phyloP scores from a whole-genome alignment of 2,888 invertebrate species.

The Polydrusus pterygomalis region DNA sequence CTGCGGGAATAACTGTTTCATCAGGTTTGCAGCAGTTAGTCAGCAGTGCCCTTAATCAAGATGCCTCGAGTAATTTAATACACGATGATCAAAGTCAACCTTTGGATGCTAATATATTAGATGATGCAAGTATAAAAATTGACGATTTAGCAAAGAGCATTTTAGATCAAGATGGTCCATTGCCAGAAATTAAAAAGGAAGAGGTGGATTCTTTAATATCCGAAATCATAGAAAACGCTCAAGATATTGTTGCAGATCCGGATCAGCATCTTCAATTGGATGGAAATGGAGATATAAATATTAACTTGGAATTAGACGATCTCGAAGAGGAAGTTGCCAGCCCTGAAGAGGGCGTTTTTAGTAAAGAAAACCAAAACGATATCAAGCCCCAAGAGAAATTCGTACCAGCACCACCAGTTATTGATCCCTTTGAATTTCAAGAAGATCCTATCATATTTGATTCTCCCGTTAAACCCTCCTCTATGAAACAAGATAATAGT shows the following conservation, averaged over 20 bases:
- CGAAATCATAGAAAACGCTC: constrained; percentile 74
- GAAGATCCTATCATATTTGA: constrained; percentile 68
- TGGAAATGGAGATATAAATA: constrained; percentile 70
- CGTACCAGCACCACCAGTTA: constrained; percentile 49
- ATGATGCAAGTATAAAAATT: constrained; percentile 69
- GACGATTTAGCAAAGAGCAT: constrained; percentile 72
- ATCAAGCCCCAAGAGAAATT: constrained; percentile 55
- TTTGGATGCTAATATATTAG: constrained; percentile 63
- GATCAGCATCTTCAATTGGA: constrained; percentile 70
- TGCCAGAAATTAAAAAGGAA: constrained; percentile 74
- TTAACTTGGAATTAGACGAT: constrained; percentile 68
- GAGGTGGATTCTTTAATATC: constrained; percentile 75
- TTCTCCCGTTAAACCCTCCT: constrained; percentile 58
- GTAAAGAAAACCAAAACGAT: constrained; percentile 62
- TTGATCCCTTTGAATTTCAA: constrained; percentile 71
- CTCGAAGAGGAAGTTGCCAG: constrained; percentile 66
- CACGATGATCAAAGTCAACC: constrained; percentile 56
- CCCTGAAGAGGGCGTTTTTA: constrained; percentile 54
- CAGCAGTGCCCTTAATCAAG: constrained; percentile 58
- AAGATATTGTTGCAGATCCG: constrained; percentile 70
- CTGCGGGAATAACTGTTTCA: constrained; percentile 66
- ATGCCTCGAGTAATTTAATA: constrained; percentile 22
- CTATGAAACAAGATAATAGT: constrained; percentile 55
- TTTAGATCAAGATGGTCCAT: constrained; percentile 72
- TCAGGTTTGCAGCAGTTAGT: constrained; percentile 74